Evolutionary conservation across 2,888 invertebrate species (phyloP).

Genomic region (Hypolimnas misippus): DNA sequence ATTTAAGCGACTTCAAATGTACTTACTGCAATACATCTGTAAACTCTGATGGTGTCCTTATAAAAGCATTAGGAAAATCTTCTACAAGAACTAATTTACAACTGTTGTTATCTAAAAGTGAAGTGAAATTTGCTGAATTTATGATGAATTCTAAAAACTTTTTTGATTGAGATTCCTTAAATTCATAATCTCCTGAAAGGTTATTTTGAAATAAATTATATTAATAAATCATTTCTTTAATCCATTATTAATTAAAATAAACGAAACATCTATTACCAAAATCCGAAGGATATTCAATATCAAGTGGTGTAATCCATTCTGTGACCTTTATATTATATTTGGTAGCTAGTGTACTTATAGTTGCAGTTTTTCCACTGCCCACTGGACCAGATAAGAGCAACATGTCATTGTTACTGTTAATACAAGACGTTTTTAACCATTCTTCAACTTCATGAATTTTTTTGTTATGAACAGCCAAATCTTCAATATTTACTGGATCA

Average conservation of each 20-base stretch:
- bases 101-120: conserved; percentile 80
- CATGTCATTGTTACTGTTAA: conserved; percentile 72
- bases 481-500: conserved; percentile 83
- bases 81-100: conserved; percentile 88
- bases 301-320: conserved; percentile 94
- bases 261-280: conserved; percentile 62
- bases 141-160: conserved; percentile 91
- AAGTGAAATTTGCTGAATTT: conserved; percentile 90
- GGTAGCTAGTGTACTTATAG: conserved; percentile 86
- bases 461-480: conserved; percentile 89
- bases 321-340: conserved; percentile 85
- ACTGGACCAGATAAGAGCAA: conserved; percentile 92
- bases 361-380: conserved; percentile 92
- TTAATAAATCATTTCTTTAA: too few relatives aligned
- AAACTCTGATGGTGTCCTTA: conserved; percentile 87
- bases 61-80: conserved; percentile 92
- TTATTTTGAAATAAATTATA: neutral
- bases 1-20: too few relatives aligned
- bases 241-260: too few relatives aligned
- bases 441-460: conserved; percentile 89
- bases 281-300: conserved; percentile 85
- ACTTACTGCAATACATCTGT: conserved; percentile 87
- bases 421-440: conserved; percentile 83
- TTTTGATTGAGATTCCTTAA: conserved; percentile 85
- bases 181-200: conserved; percentile 73